Conservation (phyloP, 1,140 invertebrate genomes). For the Lanistes nyassanus region DNA sequence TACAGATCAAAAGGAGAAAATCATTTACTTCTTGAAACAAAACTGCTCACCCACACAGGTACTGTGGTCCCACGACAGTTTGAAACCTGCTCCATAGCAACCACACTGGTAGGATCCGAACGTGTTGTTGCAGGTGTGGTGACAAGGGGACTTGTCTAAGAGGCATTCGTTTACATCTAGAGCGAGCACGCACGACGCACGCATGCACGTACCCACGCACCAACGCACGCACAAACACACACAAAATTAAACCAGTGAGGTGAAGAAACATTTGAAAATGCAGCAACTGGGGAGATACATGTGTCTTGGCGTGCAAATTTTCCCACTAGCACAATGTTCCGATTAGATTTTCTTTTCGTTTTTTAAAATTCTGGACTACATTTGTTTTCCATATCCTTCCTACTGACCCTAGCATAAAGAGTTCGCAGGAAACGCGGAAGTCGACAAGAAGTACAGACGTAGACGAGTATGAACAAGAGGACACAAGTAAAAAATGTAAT, state of each 20-base stretch:
- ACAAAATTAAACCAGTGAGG: no score
- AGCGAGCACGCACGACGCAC: not conserved
- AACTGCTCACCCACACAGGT: constrained; percentile 59
- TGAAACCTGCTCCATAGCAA: constrained; percentile 27
- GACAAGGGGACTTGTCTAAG: constrained; percentile 42
- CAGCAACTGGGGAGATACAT: no score
- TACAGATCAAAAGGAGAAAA: no score
- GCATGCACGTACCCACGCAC: not conserved
- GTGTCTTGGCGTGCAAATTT: no score
- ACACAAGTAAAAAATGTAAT: no score
- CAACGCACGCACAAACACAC: not conserved
- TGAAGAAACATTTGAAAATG: no score
- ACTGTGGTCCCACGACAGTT: constrained; percentile 28
- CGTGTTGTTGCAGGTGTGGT: constrained; percentile 90
- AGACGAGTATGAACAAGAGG: no score
- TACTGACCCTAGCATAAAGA: not conserved
- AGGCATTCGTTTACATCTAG: constrained; percentile 34
- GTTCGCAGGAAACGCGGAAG: no score
- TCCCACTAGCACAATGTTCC: no score
- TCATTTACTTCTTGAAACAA: no score
- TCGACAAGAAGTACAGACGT: no score
- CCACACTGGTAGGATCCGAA: constrained; percentile 81
- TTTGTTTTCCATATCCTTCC: no score
- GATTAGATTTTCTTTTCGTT: not conserved
- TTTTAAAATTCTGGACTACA: not conserved